Evolutionary conservation across 2,113 vertebrate species (phyloP), one percentile per base, ranked within the genome.

Genomic region (Hemibagrus wyckioides): DNA sequence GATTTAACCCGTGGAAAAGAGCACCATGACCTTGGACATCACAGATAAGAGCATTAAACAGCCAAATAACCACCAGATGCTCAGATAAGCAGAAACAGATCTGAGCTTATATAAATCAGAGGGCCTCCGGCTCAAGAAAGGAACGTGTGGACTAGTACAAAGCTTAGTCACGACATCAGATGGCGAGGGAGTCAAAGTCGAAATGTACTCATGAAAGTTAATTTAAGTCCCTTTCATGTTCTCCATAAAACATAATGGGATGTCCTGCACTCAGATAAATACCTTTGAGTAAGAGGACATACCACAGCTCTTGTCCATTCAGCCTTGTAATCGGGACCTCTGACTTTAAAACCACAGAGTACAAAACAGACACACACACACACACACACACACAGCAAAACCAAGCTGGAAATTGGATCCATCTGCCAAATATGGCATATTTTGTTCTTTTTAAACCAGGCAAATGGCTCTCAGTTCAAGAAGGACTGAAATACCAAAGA

Each of bases 61-160:
- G 83, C 57, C 69, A 82, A 82, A 56, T 88, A 73, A 75, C 77
- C 57, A 17, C 36, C 87, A 88, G 89, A 88, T 75, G 76, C 11
- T 88, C 36, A 11, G 56, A 88, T 85, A 84, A 90, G 84, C 81
- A 59, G 63, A 85, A 87, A 75, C 85, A 87, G 89, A 83, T 54
- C 59, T 82, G 25, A 73, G 39, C 39, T 54, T 54, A 2, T 36
- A 83, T 86, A 85, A 84, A 91, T 89, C 71, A 83, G 77, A 50
- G 10, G 23, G 17, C 10, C 50, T 79, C 28, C n/a, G 39, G 61
- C 23, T 50, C 56, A 39, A 57, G 48, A 59, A 54, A 59, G n/a
- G 59, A 25, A 84, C 23, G 15, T 79, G 39, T 80, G 57, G 28
- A n/a, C 2, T n/a, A 91, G 88, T 77, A 82, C 79, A 85, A 89